Base-by-base conservation (phyloP, 2,113 vertebrate species). In the Anser cygnoides region DNA sequence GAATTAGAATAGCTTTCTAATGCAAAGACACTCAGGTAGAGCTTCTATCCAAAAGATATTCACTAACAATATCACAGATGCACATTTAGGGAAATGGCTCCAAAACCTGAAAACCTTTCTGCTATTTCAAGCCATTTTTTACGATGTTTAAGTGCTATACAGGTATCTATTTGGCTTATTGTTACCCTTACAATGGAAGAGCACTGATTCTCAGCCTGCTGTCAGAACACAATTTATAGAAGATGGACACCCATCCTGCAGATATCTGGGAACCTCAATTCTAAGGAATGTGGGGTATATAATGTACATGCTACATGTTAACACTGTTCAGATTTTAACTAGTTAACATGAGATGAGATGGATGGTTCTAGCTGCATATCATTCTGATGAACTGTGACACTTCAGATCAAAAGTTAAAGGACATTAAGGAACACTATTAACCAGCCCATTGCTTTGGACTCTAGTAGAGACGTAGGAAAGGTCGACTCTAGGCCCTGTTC, bases 241-340 rank as follows among this genome's bases (percentile, higher is more conserved):
- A 75, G 43, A 58, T 11, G 7, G 28, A 55, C 8, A 79, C 11
- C 7, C 50, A 22, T 79, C n/a, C 21, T 50, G 33, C 22, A 46
- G 18, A 10, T 37, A 11, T 37, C 25, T 52, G 28, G 4, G 10
- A 52, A 18, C 15, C 25, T 80, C 1, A 0, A 0, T 77, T 86
- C 50, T 49, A 54, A 28, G 29, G 31, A 62, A 67, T 1, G 1
- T 59, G 8, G 26, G 31, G 19, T 26, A 35, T 21, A 19, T 18
- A 67, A 70, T 6, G 2, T 17, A 18, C 2, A 8, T 46, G 22
- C 25, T 55, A 29, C 13, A 16, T 13, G 5, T 35, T 74, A 91
- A 61, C 8, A 21, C 31, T 3, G 0, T 83, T 68, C 14, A 61
- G 13, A 39, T 49, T 57, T 86, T 73, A 61, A 10, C 17, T 13